Evolutionary conservation across 1,140 invertebrate genomes (phyloP), one percentile per base, ranked within the genome.

Genomic region (Parapsyche elsis): DNA sequence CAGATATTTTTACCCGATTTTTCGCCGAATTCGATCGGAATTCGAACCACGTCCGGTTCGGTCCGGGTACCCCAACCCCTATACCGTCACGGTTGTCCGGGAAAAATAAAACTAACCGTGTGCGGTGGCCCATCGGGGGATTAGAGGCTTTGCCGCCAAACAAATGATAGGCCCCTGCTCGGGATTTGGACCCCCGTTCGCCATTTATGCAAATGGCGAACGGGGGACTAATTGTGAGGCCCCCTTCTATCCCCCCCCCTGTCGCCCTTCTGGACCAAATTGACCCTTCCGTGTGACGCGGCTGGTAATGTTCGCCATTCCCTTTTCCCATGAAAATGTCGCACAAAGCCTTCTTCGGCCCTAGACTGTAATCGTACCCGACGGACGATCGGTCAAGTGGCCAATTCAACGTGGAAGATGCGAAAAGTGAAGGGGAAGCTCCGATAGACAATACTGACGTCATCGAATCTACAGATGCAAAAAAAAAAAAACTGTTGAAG

Each of bases 181-280:
- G 12, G 16, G 12, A 53, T 14, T 53, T 53, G 10, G 26, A 14
- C 19, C 30, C 46, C 71, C n/a, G 71, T 24, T 1, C 9, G 71
- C n/a, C 71, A 26, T 75, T 75, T 75, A 75, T 75, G 71, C 71
- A 75, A 75, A 75, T 75, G 45, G 71, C 71, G 26, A 26, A 23
- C 30, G 1, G 30, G 30, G 30, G 30, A 7, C 30, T 38, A 38
- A 38, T 38, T 38, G 30, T 38, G 30, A 7, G 7, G 7, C 30
- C 30, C 1, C 30, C 30, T n/a, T n/a, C n/a, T 7, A 38, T 7
- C 30, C 30, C 30, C 7, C 7, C 7, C 30, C 30, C 30, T 38
- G 1, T 7, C 2, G 30, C 30, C 30, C 30, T 38, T 38, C 30
- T n/a, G n/a, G 30, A 7, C 1, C 30, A 38, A 38, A 38, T 38